Evolutionary conservation across 2,797 vertebrate species (phyloP), one percentile per base, ranked within the genome.

Genomic region (Halcyon chelicuti): DNA sequence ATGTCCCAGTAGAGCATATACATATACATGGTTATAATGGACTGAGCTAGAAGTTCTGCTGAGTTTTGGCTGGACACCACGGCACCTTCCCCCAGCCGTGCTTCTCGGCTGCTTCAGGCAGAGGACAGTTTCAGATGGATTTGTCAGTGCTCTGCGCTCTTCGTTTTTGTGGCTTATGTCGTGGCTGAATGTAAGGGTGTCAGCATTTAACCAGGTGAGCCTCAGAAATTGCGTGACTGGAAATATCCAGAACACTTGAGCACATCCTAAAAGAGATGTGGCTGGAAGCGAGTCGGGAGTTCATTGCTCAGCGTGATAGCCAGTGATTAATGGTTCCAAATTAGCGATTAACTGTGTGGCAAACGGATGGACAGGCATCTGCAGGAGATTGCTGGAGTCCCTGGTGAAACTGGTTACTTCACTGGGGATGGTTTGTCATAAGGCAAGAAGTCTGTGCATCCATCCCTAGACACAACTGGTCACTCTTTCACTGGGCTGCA

Each of bases 181-280:
- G 0, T 58, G 63, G 33, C 73, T 92, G 85, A 90, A 94, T 88
- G 70, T 84, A 42, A 84, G 51, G 44, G 47, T 94, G 89, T 93
- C 91, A 91, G 85, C 94, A 67, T 81, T 95, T 88, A 93, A 84
- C 66, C 79, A 94, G 76, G 75, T 94, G 86, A 95, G 88, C 61
- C 54, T 73, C 67, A 85, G 90, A 90, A 91, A 88, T 94, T 73
- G 52, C 70, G 65, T 37, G 79, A 47, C 63, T 70, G 60, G 93
- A 96, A 97, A 92, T 90, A 92, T 21, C 25, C 71, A 91, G 80
- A 86, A 72, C 37, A 58, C 73, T 83, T 84, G 66, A 88, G 46
- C 28, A 12, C 2, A 21, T 39, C 18, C 7, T 84, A 55, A 65
- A 72, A 95, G 73, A 90, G 49, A 68, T 61, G 20, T 58, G 54